phyloP scores from a whole-genome alignment of 2,113 vertebrate species.

The Isurus oxyrinchus region DNA sequence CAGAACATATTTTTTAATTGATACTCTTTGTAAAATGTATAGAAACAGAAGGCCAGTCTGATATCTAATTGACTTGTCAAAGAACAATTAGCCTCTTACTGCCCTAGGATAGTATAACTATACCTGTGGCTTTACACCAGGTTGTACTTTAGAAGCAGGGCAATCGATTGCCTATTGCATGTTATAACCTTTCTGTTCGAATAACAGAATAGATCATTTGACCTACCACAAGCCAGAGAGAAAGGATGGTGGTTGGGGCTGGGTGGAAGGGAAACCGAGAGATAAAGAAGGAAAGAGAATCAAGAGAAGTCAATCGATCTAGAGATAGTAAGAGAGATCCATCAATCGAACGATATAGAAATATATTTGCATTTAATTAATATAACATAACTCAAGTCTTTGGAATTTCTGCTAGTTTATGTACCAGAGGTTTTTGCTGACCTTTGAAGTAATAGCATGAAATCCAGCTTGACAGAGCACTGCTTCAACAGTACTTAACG shows the following conservation, averaged over 20 bases:
- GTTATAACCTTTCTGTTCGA: neutral
- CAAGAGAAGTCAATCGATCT: neutral
- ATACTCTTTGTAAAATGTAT: neutral
- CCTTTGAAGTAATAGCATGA: neutral
- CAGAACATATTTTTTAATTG: neutral
- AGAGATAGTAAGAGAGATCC: neutral
- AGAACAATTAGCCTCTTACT: neutral
- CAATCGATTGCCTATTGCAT: neutral
- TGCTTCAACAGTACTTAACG: neutral
- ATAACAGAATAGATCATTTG: neutral
- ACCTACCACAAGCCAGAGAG: neutral
- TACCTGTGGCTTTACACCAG: neutral
- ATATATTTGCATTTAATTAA: neutral
- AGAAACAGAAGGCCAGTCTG: neutral
- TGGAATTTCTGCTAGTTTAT: neutral
- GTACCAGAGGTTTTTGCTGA: neutral
- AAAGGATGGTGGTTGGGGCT: neutral
- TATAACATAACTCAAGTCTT: neutral
- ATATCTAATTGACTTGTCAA: neutral
- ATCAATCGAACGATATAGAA: neutral
- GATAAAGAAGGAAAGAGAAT: neutral
- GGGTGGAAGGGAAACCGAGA: neutral
- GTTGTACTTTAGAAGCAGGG: neutral
- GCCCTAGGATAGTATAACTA: neutral
- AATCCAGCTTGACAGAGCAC: neutral